Base-by-base conservation (phyloP, 2,888 invertebrate genomes). In the Zhuqinia jingwanae region DNA sequence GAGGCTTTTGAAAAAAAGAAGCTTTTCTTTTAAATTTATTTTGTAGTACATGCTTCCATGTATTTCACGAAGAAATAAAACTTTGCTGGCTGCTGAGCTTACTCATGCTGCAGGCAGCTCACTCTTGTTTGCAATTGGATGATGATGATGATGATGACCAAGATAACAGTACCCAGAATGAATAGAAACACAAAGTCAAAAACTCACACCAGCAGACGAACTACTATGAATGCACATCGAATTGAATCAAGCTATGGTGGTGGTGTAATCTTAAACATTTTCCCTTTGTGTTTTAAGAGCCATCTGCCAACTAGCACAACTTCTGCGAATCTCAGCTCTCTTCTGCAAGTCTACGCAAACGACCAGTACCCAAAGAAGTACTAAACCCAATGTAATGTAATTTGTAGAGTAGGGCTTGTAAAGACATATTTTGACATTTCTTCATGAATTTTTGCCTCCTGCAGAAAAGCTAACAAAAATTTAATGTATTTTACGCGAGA, bases 131-230 rank as follows among this genome's bases (percentile, higher is more conserved):
- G 30, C 2, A 75, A 56, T 27, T 17, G 53, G 30, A 56, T 30
- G 75, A 75, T 68, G 8, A 58, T n/a, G 75, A 56, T 75, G 68
- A 42, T 68, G 42, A 10, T 68, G 17, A 68, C 22, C 15, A 75
- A 27, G 75, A 75, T 75, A 53, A 75, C 75, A 75, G 75, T 53
- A 53, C 42, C 2, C 53, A 75, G 5, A 75, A 30, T 53, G 75
- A 50, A 47, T 63, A 27, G 30, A 63, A 63, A 30, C 3, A 25
- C 15, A 13, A 30, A 30, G n/a, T 30, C 30, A 2, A 30, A 63
- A 63, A 17, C 17, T 30, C n/a, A 25, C 58, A 6, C 15, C 53
- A 53, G n/a, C n/a, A n/a, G n/a, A 53, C 13, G 6, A 1, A n/a
- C 53, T 11, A 20, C n/a, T 17, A 53, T 25, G 25, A 58, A 58